Percentiles rank a stretch among this genome's conserved stretches.
These are phyloP conservation scores for Heterodera filipjevi DNA, from an alignment of 2,888 invertebrate genomes.

Conservation along the genomic window DNA sequence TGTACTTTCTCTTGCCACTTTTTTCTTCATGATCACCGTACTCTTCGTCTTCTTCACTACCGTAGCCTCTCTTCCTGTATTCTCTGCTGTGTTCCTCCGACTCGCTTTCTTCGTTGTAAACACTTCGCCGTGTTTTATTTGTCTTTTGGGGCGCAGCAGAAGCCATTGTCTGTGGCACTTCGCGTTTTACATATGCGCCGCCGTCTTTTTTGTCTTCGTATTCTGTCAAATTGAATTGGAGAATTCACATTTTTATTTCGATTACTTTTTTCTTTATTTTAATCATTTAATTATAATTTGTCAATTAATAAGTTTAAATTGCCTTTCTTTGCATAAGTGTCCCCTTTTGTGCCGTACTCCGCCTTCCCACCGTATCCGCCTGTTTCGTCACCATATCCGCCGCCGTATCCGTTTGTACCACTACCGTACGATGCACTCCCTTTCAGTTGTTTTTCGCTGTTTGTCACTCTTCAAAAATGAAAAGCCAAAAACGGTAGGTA, in stretches of 20 bases:
- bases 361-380: not conserved
- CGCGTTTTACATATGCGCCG: not conserved
- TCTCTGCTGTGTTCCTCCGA: not conserved
- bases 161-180: not conserved
- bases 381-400: not conserved
- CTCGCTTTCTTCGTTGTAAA: not conserved
- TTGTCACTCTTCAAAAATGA: slow-evolving; percentile 37
- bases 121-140: slow-evolving; percentile 11
- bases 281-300: not conserved
- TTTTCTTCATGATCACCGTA: not conserved
- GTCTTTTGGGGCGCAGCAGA: not conserved
- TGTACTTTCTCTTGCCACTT: not conserved
- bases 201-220: not conserved
- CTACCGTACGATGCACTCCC: not conserved
- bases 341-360: not conserved
- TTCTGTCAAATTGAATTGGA: not conserved
- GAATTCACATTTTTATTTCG: too few relatives aligned
- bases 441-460: slow-evolving; percentile 29
- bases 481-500: not conserved
- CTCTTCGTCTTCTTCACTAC: not conserved
- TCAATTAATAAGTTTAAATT: not conserved
- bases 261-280: too few relatives aligned
- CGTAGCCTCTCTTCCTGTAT: not conserved
- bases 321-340: slow-evolving; percentile 18
- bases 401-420: not conserved